These are phyloP conservation scores for Aphyosemion australe DNA, from an alignment of 2,113 vertebrate genomes.

Conservation along the genomic window DNA sequence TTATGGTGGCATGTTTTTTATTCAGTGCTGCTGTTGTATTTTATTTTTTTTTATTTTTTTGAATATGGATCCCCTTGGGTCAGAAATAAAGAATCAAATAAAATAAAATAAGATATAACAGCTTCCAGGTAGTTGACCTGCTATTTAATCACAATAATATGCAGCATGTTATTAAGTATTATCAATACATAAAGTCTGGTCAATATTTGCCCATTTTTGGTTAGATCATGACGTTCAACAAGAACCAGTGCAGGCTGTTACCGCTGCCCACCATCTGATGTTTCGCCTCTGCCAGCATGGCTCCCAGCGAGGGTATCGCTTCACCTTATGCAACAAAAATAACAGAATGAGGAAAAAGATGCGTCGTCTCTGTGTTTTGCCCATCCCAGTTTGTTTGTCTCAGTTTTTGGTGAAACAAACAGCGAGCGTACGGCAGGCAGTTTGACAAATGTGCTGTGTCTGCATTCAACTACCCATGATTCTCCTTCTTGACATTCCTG, in stretches of 20 bases:
- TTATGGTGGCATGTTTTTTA: too few relatives aligned
- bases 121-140: too few relatives aligned
- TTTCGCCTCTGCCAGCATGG: constrained; percentile 29
- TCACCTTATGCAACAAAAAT: constrained; percentile 55
- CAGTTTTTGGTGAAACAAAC: constrained; percentile 9
- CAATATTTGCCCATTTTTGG: constrained; percentile 1
- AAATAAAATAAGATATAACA: too few relatives aligned
- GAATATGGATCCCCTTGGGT: too few relatives aligned
- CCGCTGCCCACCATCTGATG: constrained; percentile 12
- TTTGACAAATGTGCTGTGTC: constrained; percentile 44
- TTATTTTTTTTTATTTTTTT: too few relatives aligned
- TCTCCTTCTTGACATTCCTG: constrained; percentile 37
- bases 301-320: constrained; percentile 60
- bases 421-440: constrained; percentile 10
- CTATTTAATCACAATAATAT: background rate
- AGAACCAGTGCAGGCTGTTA: constrained; percentile 12
- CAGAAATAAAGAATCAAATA: too few relatives aligned
- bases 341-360: constrained; percentile 52
- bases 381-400: constrained; percentile 7
- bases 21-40: too few relatives aligned
- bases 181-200: background rate
- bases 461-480: constrained; percentile 32
- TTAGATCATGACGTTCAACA: constrained; percentile 12
- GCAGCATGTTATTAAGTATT: background rate
- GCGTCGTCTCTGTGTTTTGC: constrained; percentile 34